Conservation (phyloP, 2,888 invertebrate genomes). For the Hyppa rectilinea region DNA sequence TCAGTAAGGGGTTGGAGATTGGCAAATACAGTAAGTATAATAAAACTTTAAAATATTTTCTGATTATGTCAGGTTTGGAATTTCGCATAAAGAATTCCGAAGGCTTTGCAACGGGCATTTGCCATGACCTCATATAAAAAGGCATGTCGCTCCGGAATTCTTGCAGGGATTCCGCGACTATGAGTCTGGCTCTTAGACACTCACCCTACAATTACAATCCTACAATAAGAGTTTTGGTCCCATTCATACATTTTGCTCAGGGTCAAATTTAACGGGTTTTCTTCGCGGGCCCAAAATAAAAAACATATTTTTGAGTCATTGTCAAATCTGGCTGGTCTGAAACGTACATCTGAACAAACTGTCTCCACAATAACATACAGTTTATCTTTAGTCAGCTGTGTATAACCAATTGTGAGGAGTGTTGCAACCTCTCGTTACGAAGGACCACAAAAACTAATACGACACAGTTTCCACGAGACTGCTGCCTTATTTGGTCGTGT, state of each 20-base stretch:
- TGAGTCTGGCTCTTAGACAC: neutral
- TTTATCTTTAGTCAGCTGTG: slow-evolving; percentile 54
- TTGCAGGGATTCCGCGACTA: slow-evolving; percentile 9
- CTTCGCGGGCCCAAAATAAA: neutral
- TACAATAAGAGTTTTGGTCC: neutral
- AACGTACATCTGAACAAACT: neutral
- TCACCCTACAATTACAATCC: neutral
- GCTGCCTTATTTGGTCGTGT: slow-evolving; percentile 79
- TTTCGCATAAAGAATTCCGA: slow-evolving; percentile 25
- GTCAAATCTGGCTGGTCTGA: neutral
- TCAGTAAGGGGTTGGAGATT: neutral
- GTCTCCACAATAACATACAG: slow-evolving; percentile 5
- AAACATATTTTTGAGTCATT: neutral
- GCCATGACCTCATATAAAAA: slow-evolving; percentile 48
- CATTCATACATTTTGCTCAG: too few species aligned
- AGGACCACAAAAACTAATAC: slow-evolving; percentile 75
- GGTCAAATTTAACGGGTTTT: neutral
- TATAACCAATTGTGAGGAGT: slow-evolving; percentile 66
- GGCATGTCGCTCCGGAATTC: slow-evolving; percentile 36
- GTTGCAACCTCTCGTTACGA: slow-evolving; percentile 72
- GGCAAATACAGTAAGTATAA: neutral
- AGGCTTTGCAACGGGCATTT: slow-evolving; percentile 2
- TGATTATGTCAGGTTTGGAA: slow-evolving; percentile 5
- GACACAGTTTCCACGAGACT: slow-evolving; percentile 84
- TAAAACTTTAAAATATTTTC: neutral